These are phyloP conservation scores for Cynopterus brachyotis DNA, from an alignment of 2,113 vertebrate species.

Conservation along the genomic window DNA sequence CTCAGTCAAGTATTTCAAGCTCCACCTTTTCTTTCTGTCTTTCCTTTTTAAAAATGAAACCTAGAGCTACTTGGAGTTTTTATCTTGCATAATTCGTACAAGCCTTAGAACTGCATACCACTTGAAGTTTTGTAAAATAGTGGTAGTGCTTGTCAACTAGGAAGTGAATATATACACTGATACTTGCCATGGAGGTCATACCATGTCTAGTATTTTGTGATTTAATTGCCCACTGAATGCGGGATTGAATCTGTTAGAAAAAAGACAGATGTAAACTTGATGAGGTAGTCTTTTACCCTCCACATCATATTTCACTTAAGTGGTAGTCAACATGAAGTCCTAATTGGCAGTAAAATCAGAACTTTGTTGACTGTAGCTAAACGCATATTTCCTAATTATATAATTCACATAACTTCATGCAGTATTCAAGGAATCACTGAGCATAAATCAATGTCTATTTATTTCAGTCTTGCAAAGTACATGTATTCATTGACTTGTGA, in stretches of 20 bases:
- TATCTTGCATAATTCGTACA: conserved; percentile 15
- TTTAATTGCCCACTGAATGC: conserved; percentile 70
- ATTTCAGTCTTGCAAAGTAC: conserved; percentile 55
- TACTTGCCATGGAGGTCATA: conserved; percentile 53
- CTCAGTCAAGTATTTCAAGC: conserved; percentile 49
- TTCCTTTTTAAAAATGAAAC: neutral
- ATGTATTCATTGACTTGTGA: conserved; percentile 63
- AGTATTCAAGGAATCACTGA: conserved; percentile 67
- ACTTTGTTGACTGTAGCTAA: conserved; percentile 66
- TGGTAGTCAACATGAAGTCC: conserved; percentile 61
- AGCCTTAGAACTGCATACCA: neutral
- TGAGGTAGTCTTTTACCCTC: conserved; percentile 78
- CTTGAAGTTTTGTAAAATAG: conserved; percentile 60
- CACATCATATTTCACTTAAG: conserved; percentile 74
- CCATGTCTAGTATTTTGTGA: conserved; percentile 62
- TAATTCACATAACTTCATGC: conserved; percentile 74
- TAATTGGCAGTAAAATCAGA: conserved; percentile 75
- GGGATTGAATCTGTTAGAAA: conserved; percentile 70
- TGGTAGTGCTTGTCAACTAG: conserved; percentile 32
- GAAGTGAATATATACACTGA: conserved; percentile 49
- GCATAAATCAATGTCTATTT: conserved; percentile 67
- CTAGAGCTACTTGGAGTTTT: conserved; percentile 7
- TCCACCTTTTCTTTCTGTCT: neutral
- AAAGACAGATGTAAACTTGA: conserved; percentile 76
- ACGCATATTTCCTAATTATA: conserved; percentile 64